Conservation (phyloP, 2,797 vertebrate species). For the Onychomys arenicola region DNA sequence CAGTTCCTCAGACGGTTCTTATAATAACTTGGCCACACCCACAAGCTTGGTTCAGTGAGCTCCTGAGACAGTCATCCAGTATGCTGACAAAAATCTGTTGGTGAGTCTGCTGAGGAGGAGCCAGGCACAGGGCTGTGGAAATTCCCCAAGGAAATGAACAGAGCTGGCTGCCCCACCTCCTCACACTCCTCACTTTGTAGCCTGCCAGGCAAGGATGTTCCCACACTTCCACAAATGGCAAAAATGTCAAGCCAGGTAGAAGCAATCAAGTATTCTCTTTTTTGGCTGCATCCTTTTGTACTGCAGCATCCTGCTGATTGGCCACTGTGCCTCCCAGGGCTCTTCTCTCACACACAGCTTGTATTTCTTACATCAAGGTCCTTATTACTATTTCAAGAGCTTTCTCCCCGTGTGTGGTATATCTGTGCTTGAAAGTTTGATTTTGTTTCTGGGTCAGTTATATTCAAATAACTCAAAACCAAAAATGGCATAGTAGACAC, state of each 20-base stretch:
- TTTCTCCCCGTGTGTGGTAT: background rate
- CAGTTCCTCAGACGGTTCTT: background rate
- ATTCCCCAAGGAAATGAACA: background rate
- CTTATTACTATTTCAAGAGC: constrained; percentile 4
- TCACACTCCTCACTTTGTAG: background rate
- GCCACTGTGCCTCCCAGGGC: background rate
- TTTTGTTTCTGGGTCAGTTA: constrained; percentile 44
- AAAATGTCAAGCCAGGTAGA: background rate
- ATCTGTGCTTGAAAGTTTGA: background rate
- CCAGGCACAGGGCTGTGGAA: background rate
- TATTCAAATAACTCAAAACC: constrained; percentile 45
- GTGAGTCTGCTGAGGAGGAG: background rate
- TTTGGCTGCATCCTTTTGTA: background rate
- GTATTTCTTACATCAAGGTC: background rate
- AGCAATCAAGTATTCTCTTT: constrained; percentile 1
- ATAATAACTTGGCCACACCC: background rate
- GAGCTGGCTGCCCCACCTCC: background rate
- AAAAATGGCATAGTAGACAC: background rate
- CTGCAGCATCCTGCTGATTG: background rate
- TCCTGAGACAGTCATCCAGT: background rate
- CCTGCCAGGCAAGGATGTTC: background rate
- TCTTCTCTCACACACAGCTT: background rate
- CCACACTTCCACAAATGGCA: background rate
- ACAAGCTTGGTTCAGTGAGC: constrained; percentile 1
- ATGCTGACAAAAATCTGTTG: constrained; percentile 16